Base-by-base conservation (phyloP, 2,113 vertebrate species). In the Silurus asotus region DNA sequence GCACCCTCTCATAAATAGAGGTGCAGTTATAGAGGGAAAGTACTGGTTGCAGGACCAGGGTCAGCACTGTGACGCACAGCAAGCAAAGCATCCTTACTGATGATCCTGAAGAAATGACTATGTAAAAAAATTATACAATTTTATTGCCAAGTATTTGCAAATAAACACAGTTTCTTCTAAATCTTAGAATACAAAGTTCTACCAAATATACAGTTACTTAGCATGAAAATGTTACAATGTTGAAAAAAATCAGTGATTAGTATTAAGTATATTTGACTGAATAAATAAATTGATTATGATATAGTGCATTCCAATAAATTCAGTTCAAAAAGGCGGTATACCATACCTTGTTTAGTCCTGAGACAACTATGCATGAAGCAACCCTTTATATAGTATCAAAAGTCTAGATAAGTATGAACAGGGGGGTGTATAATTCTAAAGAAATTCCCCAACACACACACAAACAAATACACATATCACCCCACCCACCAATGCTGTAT, bases 21-120 rank as follows among this genome's bases (percentile, higher is more conserved):
- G 93, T 90, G 87, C 95, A 96, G 91, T 93, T 94, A 88, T 93
- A 93, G 23, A 64, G 1, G 3, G 90, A 87, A n/a, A 89, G 28
- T 67, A 88, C 88, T 0, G 92, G 89, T 37, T 91, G 91, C 20
- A 94, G 61, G 8, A 92, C 64, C 51, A 91, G 19, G 45, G 80
- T 89, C 92, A 95, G 58, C 61, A 93, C 87, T 85, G 87, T 89
- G 89, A 95, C 84, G 87, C 87, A 92, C n/a, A 91, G 56, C 9
- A 5, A 86, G 20, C 6, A 1, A 51, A 90, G 56, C 86, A 84
- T 84, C 91, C 83, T 83, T 3, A 56, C 6, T 85, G 19, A 85
- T 89, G 59, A 81, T 56, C n/a, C 5, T 19, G 5, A 69, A 48
- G 49, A 84, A 61, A 49, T 28, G 0, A 8, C 17, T 37, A 78